Evolutionary conservation across 2,113 vertebrate genomes (phyloP).

Genomic region (Etia nguti): DNA sequence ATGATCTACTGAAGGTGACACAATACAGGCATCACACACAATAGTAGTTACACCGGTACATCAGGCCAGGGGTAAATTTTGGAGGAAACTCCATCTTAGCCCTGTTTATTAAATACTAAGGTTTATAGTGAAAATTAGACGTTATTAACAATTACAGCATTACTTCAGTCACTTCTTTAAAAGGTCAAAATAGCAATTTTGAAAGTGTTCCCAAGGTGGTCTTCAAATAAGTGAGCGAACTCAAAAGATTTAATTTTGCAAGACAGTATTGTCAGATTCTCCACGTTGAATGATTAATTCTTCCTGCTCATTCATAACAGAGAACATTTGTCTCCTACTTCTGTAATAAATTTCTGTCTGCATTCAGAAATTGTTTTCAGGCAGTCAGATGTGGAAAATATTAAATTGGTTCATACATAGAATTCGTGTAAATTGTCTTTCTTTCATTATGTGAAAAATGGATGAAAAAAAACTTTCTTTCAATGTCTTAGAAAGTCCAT

Average conservation of each 20-base stretch:
- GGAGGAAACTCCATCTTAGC: neutral
- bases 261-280: neutral
- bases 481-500: neutral
- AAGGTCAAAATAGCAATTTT: neutral
- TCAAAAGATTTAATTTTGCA: neutral
- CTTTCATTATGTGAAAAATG: neutral
- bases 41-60: neutral
- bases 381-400: neutral
- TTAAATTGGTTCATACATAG: neutral
- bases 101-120: neutral
- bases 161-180: neutral
- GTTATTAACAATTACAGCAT: neutral
- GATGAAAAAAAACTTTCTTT: neutral
- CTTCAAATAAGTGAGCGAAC: neutral
- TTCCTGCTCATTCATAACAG: slow-evolving; percentile 19
- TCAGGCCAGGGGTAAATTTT: neutral
- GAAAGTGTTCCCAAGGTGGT: neutral
- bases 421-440: neutral
- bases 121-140: neutral
- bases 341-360: neutral
- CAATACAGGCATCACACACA: neutral
- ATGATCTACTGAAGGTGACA: neutral
- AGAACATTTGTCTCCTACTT: neutral
- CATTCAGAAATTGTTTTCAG: slow-evolving; percentile 11
- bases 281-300: slow-evolving; percentile 29